phyloP scores from a whole-genome alignment of 2,888 invertebrate species.

The Machimus rusticus region DNA sequence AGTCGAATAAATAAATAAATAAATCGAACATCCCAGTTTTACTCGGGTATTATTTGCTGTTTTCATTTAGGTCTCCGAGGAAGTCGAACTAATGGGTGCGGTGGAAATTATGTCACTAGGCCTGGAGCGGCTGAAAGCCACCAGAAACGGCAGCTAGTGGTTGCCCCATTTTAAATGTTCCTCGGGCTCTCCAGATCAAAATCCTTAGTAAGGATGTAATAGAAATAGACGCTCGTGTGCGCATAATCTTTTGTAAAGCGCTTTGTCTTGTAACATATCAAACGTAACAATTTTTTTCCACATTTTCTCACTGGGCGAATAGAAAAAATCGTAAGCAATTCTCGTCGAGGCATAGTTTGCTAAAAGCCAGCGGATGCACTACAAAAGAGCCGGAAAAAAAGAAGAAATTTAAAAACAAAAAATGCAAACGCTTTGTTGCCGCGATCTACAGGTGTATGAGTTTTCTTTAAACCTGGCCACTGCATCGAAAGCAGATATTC shows the following conservation, averaged over 20 bases:
- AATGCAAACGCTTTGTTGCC: not conserved
- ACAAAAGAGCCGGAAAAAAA: not conserved
- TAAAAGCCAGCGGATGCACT: not conserved
- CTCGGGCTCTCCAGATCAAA: not conserved
- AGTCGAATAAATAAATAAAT: not conserved
- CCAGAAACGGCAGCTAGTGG: not conserved
- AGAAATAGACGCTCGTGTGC: not conserved
- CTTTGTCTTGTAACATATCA: slow-evolving; percentile 10
- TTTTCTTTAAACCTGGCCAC: not conserved
- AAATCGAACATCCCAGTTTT: not conserved
- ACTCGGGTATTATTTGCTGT: not conserved
- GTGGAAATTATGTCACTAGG: not conserved
- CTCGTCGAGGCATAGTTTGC: not conserved
- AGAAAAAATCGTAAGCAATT: slow-evolving; percentile 2
- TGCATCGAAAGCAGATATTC: not conserved
- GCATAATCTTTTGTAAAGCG: not conserved
- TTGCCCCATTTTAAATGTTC: not conserved
- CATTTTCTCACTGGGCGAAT: not conserved
- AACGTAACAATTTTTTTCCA: not conserved
- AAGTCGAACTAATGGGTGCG: not conserved
- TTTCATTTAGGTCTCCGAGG: not conserved
- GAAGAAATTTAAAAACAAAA: not conserved
- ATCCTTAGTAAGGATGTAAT: not conserved
- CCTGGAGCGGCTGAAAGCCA: not conserved
- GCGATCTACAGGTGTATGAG: not conserved